phyloP scores from a whole-genome alignment of 2,797 vertebrate species.

The Linurgus olivaceus region DNA sequence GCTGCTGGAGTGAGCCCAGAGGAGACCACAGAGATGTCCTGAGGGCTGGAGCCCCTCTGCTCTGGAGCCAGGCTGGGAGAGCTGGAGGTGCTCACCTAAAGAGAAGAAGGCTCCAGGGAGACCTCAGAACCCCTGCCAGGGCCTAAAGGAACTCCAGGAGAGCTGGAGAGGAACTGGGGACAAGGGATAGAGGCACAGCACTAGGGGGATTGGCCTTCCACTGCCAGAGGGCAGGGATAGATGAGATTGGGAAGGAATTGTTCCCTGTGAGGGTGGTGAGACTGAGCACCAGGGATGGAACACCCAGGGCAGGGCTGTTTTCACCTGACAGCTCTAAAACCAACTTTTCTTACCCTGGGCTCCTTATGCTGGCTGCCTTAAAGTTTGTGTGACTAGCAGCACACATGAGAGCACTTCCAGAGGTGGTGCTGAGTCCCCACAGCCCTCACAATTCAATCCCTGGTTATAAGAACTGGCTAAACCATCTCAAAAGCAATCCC shows the following conservation, averaged over 20 bases:
- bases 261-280: background rate
- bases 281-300: background rate
- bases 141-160: background rate
- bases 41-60: background rate
- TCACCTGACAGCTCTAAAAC: background rate
- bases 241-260: background rate
- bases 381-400: background rate
- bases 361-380: rapidly evolving
- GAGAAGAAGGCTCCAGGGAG: background rate
- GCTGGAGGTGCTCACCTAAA: background rate
- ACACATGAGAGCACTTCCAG: background rate
- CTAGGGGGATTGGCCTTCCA: background rate
- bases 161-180: background rate
- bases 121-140: rapidly evolving
- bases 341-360: background rate
- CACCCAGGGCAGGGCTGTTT: background rate
- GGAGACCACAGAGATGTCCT: rapidly evolving
- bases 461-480: background rate
- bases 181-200: background rate
- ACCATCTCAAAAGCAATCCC: background rate
- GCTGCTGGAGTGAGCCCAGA: background rate
- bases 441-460: background rate
- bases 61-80: background rate
- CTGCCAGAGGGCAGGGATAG: background rate
- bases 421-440: background rate